Evolutionary conservation across 2,888 invertebrate species (phyloP).

Genomic region (Hedya salicella): DNA sequence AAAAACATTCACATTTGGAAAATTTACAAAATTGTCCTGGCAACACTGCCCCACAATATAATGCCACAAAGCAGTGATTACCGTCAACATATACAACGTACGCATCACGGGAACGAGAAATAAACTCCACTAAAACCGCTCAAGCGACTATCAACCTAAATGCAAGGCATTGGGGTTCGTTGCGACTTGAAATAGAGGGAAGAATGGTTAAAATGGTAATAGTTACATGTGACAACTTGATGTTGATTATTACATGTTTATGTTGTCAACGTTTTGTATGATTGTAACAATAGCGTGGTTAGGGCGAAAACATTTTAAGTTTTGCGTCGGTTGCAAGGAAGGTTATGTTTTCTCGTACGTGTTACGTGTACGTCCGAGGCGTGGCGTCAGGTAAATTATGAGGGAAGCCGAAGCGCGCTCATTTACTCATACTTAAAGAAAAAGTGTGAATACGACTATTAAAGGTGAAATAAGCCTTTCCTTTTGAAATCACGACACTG

Average conservation of each 20-base stretch:
- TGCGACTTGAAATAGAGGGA: neutral
- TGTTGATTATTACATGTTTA: conserved; percentile 26
- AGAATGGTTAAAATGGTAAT: conserved; percentile 9
- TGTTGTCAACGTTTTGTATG: conserved; percentile 15
- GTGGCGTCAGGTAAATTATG: too few species aligned
- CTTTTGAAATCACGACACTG: too few species aligned
- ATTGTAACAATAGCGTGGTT: neutral
- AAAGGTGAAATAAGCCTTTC: too few species aligned
- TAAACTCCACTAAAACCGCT: neutral
- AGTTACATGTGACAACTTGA: conserved; percentile 7
- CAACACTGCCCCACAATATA: neutral
- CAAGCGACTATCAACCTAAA: neutral
- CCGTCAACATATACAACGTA: conserved; percentile 24
- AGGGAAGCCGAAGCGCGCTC: too few species aligned
- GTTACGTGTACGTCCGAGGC: too few species aligned
- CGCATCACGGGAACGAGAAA: conserved; percentile 22
- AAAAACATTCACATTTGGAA: too few species aligned
- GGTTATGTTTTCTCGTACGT: neutral
- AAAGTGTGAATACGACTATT: too few species aligned
- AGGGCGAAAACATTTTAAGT: neutral
- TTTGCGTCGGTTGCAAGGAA: neutral
- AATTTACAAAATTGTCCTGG: too few species aligned
- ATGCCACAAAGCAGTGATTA: conserved; percentile 9
- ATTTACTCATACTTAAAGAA: too few species aligned
- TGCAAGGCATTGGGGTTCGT: neutral